A percentile compares a stretch with the other conserved stretches of the same genome.
Evolutionary conservation across 1,140 invertebrate species (phyloP).

Genomic region (Chelonus insularis): DNA sequence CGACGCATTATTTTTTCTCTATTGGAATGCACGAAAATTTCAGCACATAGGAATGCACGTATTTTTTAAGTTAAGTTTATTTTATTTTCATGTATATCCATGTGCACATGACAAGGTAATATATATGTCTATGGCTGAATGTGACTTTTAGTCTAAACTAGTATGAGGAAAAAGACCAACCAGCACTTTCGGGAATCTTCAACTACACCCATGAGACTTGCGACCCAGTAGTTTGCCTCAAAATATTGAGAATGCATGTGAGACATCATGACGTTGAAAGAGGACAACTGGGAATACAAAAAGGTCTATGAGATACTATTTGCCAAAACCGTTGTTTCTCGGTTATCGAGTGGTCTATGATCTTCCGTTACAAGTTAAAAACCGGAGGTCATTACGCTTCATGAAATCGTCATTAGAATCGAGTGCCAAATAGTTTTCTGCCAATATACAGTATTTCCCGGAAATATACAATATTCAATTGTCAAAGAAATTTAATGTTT

Average conservation of each 20-base stretch:
- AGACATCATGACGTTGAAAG: conserved; percentile 18
- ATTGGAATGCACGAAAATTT: no score
- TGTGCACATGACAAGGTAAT: neutral
- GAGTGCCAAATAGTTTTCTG: conserved; percentile 17
- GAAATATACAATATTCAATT: conserved; percentile 17
- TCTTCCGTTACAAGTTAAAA: conserved; percentile 2
- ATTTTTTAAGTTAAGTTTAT: neutral
- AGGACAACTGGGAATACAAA: conserved; percentile 16
- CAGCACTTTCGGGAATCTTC: conserved; percentile 25
- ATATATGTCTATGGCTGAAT: neutral
- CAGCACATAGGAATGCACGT: no score
- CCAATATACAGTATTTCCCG: neutral
- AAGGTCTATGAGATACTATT: neutral
- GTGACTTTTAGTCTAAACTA: conserved; percentile 4
- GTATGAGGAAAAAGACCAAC: neutral
- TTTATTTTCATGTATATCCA: neutral
- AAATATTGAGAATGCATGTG: conserved; percentile 32
- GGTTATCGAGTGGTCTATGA: neutral
- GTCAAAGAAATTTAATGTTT: conserved; percentile 12
- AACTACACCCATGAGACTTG: conserved; percentile 29
- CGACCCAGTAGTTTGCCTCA: conserved; percentile 25
- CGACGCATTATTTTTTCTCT: no score
- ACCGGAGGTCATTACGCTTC: neutral
- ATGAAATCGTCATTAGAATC: neutral
- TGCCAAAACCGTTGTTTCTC: conserved; percentile 19